Conservation (phyloP, 1,140 invertebrate species). For the Diuraphis noxia region DNA sequence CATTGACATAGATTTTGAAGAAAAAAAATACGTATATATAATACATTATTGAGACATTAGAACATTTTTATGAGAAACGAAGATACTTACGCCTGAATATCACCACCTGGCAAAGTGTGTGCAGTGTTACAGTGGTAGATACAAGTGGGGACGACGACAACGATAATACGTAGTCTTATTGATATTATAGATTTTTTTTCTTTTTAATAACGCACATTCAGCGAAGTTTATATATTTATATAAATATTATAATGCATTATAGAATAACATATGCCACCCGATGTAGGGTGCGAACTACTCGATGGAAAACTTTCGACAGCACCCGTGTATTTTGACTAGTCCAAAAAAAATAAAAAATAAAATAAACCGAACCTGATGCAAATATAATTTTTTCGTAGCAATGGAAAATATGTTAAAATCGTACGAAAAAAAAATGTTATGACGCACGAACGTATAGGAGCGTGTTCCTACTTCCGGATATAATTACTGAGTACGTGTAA, state of each 20-base stretch:
- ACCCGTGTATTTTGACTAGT: background rate
- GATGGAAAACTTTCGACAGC: background rate
- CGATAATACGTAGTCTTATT: background rate
- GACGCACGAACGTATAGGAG: background rate
- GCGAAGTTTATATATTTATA: background rate
- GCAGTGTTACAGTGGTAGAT: background rate
- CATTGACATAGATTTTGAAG: background rate
- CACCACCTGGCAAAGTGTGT: background rate
- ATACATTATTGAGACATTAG: background rate
- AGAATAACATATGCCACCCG: background rate
- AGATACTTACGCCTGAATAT: background rate
- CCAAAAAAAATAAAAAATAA: background rate
- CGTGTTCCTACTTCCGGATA: conserved; percentile 25
- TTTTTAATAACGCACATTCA: background rate
- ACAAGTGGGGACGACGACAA: background rate
- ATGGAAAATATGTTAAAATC: conserved; percentile 25
- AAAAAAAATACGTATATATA: background rate
- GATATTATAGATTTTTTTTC: background rate
- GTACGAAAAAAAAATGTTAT: background rate
- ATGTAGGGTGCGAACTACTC: background rate
- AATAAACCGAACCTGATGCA: background rate
- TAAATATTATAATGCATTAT: background rate
- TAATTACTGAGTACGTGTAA: conserved; percentile 32
- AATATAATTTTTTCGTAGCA: background rate
- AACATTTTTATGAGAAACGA: background rate